Percentiles rank a stretch among this genome's conserved stretches.
phyloP scores from a whole-genome alignment of 2,888 invertebrate species.

The Temnothorax unifasciatus region DNA sequence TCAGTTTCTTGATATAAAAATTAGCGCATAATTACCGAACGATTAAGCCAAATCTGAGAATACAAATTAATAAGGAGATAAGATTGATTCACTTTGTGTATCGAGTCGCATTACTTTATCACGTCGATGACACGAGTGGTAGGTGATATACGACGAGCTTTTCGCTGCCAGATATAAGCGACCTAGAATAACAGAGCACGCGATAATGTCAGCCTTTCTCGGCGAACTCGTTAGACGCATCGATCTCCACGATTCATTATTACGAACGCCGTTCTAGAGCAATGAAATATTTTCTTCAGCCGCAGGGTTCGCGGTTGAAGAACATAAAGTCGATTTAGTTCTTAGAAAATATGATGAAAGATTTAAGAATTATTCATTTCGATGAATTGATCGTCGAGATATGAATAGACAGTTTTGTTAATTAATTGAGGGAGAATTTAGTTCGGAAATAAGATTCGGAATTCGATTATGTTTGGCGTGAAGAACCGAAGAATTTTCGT shows the following conservation, averaged over 20 bases:
- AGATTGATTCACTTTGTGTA: background rate
- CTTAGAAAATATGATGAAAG: background rate
- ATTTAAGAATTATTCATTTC: slow-evolving; percentile 3
- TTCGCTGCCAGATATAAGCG: slow-evolving; percentile 69
- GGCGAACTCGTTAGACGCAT: slow-evolving; percentile 19
- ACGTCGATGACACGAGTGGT: slow-evolving; percentile 8
- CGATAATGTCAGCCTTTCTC: slow-evolving; percentile 40
- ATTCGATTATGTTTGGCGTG: background rate
- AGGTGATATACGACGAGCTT: slow-evolving; percentile 3
- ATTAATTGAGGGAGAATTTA: background rate
- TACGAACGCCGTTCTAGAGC: slow-evolving; percentile 33
- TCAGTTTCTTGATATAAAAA: background rate
- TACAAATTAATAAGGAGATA: background rate
- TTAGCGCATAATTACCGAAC: background rate
- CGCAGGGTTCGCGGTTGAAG: background rate
- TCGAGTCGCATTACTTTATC: slow-evolving; percentile 3
- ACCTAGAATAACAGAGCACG: slow-evolving; percentile 64
- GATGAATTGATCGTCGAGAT: background rate
- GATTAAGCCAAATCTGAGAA: background rate
- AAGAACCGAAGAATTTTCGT: no score
- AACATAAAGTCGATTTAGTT: background rate
- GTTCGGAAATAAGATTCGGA: background rate
- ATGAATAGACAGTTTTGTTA: background rate
- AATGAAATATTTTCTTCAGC: slow-evolving; percentile 12
- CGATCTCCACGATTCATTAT: slow-evolving; percentile 39